These are phyloP conservation scores for Molossus alvarezi DNA, from an alignment of 2,797 vertebrate genomes.

Conservation along the genomic window DNA sequence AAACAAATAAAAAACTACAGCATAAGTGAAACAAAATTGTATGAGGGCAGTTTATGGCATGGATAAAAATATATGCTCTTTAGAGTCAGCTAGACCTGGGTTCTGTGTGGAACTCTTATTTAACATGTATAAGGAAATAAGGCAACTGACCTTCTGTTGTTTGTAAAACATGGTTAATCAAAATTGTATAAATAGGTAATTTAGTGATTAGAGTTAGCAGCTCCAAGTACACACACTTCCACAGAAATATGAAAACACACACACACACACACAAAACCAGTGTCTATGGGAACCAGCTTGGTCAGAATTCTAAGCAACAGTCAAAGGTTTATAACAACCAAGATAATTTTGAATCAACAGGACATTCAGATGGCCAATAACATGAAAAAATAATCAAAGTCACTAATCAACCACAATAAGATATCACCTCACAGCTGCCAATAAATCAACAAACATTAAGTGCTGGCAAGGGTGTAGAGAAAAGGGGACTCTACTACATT, in stretches of 20 bases:
- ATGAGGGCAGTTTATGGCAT: not conserved
- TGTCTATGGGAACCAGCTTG: not conserved
- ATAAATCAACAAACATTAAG: no score
- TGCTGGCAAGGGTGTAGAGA: no score
- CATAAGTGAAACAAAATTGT: not conserved
- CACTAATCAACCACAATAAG: no score
- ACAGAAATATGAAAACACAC: not conserved
- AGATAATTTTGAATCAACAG: not conserved
- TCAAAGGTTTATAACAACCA: not conserved
- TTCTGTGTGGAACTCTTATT: not conserved
- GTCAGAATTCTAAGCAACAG: not conserved
- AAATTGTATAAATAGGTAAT: not conserved
- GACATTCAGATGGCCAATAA: no score
- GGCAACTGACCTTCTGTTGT: not conserved
- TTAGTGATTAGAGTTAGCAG: not conserved
- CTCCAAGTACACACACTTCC: not conserved
- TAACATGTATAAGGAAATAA: not conserved
- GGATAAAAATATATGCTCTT: not conserved
- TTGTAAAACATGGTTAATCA: constrained; percentile 6
- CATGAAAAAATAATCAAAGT: no score
- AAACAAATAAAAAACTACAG: no score
- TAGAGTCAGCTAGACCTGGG: not conserved
- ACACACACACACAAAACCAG: not conserved
- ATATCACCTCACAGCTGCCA: no score
- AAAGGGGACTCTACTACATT: no score